Conservation (phyloP, 2,888 invertebrate genomes). For the Myathropa florea region DNA sequence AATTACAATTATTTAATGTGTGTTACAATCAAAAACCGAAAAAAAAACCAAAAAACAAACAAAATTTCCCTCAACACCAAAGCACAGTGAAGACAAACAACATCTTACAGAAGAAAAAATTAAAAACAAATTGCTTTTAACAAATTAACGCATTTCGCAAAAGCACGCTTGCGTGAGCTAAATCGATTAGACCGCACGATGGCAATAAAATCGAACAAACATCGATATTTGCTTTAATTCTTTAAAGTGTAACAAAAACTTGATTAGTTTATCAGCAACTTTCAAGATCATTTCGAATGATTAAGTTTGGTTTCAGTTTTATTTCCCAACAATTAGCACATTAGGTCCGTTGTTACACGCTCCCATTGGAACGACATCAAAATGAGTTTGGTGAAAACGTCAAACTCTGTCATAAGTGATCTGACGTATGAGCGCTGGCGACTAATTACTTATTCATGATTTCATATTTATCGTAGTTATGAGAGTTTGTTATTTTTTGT, state of each 20-base stretch:
- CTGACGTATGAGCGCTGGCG: neutral
- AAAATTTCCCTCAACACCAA: neutral
- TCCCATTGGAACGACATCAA: constrained; percentile 33
- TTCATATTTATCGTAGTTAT: constrained; percentile 26
- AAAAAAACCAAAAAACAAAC: neutral
- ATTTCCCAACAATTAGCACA: constrained; percentile 43
- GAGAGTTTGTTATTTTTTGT: no score
- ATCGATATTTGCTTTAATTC: constrained; percentile 27
- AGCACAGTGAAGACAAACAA: neutral
- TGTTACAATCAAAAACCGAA: neutral
- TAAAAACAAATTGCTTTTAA: neutral
- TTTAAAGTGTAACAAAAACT: constrained; percentile 38
- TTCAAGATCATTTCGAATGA: constrained; percentile 51
- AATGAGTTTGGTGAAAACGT: constrained; percentile 12
- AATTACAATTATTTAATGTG: no score
- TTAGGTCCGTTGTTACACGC: constrained; percentile 36
- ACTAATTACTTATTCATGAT: constrained; percentile 36
- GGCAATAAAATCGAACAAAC: constrained; percentile 27
- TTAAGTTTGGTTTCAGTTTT: constrained; percentile 3
- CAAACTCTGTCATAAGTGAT: neutral
- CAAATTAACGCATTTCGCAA: constrained; percentile 31
- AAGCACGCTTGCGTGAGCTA: constrained; percentile 20
- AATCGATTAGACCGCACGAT: constrained; percentile 27
- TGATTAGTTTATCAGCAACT: constrained; percentile 44
- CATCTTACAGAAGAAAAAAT: no score